These are phyloP conservation scores for Amphilophus citrinellus DNA, from an alignment of 2,113 vertebrate species.

Conservation along the genomic window DNA sequence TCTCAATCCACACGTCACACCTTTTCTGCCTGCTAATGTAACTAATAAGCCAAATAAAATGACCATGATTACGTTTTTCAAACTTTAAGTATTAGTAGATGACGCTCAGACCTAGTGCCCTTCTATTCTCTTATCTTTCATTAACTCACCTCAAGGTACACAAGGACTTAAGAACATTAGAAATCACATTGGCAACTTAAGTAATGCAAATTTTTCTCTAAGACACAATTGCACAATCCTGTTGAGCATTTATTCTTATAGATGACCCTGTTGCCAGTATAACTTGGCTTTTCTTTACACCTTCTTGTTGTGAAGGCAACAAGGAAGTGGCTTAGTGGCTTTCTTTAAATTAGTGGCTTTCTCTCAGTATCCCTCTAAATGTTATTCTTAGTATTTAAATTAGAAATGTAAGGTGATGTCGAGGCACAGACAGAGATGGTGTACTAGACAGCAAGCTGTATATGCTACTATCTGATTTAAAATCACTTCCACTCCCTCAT, in stretches of 20 bases:
- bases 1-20: not conserved
- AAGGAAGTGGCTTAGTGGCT: too few species aligned
- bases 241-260: not conserved
- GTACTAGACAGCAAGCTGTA: not conserved
- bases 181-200: not conserved
- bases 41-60: not conserved
- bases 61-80: not conserved
- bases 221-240: not conserved
- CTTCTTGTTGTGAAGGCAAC: too few species aligned
- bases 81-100: not conserved
- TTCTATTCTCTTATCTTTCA: not conserved
- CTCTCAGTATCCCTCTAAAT: not conserved
- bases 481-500: slow-evolving; percentile 48
- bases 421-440: not conserved
- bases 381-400: not conserved
- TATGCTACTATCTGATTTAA: not conserved
- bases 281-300: too few species aligned
- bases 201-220: not conserved
- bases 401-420: not conserved
- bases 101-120: not conserved
- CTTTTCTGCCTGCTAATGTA: not conserved
- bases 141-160: not conserved
- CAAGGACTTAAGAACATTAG: not conserved
- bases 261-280: too few species aligned
- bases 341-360: not conserved